Conservation (phyloP, 2,797 vertebrate species). For the Crypturellus tataupa region DNA sequence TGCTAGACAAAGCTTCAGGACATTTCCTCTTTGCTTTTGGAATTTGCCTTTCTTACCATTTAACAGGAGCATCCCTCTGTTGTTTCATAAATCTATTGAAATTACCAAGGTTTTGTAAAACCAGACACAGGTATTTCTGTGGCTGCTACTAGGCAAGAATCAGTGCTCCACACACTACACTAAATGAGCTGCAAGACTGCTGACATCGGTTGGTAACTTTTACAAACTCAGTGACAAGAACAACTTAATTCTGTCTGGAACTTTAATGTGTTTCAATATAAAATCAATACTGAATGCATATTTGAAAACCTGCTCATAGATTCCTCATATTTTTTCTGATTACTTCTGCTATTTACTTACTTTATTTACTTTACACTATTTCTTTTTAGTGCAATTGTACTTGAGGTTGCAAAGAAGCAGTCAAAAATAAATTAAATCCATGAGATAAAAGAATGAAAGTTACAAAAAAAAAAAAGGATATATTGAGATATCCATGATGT, state of each 20-base stretch:
- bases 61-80: background rate
- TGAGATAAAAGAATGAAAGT: background rate
- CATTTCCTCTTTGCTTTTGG: background rate
- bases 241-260: background rate
- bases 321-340: fast-evolving
- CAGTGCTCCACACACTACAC: fast-evolving
- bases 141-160: background rate
- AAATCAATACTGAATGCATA: fast-evolving
- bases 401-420: background rate
- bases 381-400: background rate
- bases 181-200: background rate
- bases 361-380: background rate
- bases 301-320: background rate
- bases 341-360: background rate
- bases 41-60: background rate
- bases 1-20: background rate
- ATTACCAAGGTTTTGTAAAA: background rate
- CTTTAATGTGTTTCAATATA: background rate
- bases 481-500: background rate
- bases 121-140: fast-evolving
- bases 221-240: background rate
- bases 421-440: background rate
- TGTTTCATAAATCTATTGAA: background rate
- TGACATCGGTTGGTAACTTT: background rate
- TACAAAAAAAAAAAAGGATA: background rate